A percentile compares a stretch with the other conserved stretches of the same genome.
Conservation (phyloP, 2,113 vertebrate species). For the Tupaia chinensis region DNA sequence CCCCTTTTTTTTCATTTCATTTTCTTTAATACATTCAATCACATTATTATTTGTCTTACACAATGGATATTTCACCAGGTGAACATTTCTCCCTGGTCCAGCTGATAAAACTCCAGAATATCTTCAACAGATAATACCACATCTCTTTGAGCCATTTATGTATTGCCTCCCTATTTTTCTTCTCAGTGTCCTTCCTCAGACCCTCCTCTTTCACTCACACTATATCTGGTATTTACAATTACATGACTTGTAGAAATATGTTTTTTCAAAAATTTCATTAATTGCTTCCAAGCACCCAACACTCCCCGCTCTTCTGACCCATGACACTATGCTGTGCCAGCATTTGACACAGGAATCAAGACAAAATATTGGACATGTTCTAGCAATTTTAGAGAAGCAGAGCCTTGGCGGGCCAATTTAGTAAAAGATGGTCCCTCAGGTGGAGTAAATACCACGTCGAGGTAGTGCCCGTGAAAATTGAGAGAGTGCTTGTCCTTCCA, state of each 20-base stretch:
- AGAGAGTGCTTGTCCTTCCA: neutral
- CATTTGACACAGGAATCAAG: constrained; percentile 35
- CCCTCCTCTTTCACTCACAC: too few relatives aligned
- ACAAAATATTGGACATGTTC: neutral
- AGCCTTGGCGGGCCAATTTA: neutral
- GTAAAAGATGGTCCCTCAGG: neutral
- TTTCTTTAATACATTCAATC: too few relatives aligned
- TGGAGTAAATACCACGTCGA: neutral
- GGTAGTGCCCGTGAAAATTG: neutral
- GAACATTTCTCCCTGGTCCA: too few relatives aligned
- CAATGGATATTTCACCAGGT: too few relatives aligned
- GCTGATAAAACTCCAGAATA: too few relatives aligned
- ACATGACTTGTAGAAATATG: neutral
- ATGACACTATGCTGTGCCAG: neutral
- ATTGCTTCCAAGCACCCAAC: neutral
- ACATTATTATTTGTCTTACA: too few relatives aligned
- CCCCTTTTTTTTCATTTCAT: too few relatives aligned
- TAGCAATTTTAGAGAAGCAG: neutral
- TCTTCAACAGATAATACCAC: too few relatives aligned
- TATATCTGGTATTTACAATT: neutral
- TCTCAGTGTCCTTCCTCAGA: too few relatives aligned
- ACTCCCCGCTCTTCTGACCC: neutral
- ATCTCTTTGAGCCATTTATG: too few relatives aligned
- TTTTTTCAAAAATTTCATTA: neutral
- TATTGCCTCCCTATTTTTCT: too few relatives aligned